Conservation (phyloP, 2,888 invertebrate species). For the Nymphalis urticae region DNA sequence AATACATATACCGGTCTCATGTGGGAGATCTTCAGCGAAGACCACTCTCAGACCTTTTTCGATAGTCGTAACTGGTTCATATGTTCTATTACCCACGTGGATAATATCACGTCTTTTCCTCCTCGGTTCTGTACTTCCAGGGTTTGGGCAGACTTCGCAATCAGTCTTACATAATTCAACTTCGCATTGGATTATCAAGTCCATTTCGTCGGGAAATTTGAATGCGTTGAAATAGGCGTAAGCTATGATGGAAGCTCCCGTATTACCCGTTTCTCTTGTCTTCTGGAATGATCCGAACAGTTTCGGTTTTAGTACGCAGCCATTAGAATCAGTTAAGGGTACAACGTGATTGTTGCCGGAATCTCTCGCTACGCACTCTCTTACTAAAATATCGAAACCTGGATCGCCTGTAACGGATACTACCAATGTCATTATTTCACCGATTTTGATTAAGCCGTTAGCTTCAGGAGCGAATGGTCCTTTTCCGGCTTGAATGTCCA, state of each 20-base stretch:
- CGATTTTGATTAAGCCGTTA: conserved; percentile 89
- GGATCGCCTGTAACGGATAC: conserved; percentile 90
- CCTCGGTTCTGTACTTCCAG: conserved; percentile 81
- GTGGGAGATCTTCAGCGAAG: conserved; percentile 84
- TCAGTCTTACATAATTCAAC: conserved; percentile 90
- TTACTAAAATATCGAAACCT: conserved; percentile 89
- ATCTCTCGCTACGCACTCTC: conserved; percentile 89
- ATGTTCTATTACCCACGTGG: conserved; percentile 72
- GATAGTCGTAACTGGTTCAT: conserved; percentile 83
- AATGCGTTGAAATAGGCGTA: conserved; percentile 91
- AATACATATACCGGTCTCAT: conserved; percentile 81
- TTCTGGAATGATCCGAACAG: conserved; percentile 91
- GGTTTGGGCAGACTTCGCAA: conserved; percentile 87
- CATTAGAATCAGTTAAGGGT: conserved; percentile 86
- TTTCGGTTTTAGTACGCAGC: conserved; percentile 90
- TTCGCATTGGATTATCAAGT: conserved; percentile 90
- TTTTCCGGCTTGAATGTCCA: conserved; percentile 88
- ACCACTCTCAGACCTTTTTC: conserved; percentile 85
- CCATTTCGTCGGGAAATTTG: conserved; percentile 93
- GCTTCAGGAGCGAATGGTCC: conserved; percentile 90
- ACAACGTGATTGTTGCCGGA: conserved; percentile 84
- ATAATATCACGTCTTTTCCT: conserved; percentile 72
- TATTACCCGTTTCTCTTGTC: conserved; percentile 87
- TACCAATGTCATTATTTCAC: conserved; percentile 90
- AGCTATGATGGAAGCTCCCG: conserved; percentile 87